Conservation (phyloP, 2,113 vertebrate species). For the Archocentrus centrarchus region DNA sequence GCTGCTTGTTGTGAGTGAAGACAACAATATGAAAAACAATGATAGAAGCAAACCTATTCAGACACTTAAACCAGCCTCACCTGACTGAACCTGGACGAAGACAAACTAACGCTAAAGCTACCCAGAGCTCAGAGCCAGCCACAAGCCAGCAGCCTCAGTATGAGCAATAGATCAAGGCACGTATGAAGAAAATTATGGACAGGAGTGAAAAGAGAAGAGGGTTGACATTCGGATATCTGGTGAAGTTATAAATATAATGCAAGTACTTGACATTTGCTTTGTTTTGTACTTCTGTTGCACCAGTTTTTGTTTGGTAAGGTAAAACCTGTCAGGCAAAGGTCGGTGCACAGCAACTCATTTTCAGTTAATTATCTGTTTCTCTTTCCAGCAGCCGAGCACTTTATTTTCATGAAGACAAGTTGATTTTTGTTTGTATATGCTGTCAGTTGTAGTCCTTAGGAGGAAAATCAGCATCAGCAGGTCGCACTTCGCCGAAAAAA, state of each 20-base stretch:
- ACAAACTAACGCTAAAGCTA: neutral
- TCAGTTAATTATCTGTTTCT: neutral
- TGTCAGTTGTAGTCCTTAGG: neutral
- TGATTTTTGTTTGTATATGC: neutral
- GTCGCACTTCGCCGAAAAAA: neutral
- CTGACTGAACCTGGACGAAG: neutral
- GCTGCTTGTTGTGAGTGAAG: neutral
- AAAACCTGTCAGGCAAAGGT: neutral
- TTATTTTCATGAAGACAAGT: neutral
- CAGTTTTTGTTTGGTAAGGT: neutral
- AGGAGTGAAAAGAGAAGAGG: no score
- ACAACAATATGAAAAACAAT: neutral
- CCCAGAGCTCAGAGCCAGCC: neutral
- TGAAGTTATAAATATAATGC: neutral
- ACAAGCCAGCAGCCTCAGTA: neutral
- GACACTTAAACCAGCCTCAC: neutral
- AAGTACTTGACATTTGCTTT: slow-evolving; percentile 4
- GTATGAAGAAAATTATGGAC: no score
- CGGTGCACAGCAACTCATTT: neutral
- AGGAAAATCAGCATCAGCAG: neutral
- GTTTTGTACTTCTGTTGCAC: neutral
- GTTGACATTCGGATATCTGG: neutral
- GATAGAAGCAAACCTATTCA: neutral
- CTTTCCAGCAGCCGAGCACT: neutral
- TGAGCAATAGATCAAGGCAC: neutral